Percentiles rank a stretch among this genome's conserved stretches.
These are phyloP conservation scores for Flexamia atlantica DNA, from an alignment of 2,888 invertebrate genomes.

Conservation along the genomic window DNA sequence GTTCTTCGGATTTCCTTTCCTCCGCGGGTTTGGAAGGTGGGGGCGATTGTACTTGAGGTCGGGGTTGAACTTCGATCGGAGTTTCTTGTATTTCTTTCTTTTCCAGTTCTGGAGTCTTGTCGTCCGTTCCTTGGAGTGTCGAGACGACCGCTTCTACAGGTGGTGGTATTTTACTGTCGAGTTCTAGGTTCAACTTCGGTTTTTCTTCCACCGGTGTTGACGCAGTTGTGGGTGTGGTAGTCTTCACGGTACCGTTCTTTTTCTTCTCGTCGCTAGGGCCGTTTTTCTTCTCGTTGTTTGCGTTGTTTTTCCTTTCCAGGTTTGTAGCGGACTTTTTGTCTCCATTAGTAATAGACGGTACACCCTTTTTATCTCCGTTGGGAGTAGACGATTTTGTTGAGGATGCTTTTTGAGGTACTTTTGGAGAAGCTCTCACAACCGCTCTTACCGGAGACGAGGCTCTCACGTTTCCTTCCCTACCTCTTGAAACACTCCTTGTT, in stretches of 20 bases:
- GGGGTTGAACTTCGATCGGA: constrained; percentile 8
- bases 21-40: constrained; percentile 10
- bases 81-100: constrained; percentile 41
- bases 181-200: constrained; percentile 18
- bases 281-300: constrained; percentile 53
- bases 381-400: neutral
- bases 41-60: neutral
- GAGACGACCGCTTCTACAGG: constrained; percentile 47
- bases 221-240: constrained; percentile 50
- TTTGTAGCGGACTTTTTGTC: constrained; percentile 33
- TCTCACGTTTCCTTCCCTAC: constrained; percentile 17
- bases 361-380: constrained; percentile 11
- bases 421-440: constrained; percentile 39
- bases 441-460: constrained; percentile 27
- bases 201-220: constrained; percentile 45
- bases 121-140: constrained; percentile 8
- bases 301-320: constrained; percentile 64
- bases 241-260: constrained; percentile 4
- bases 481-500: constrained; percentile 9
- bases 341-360: constrained; percentile 29
- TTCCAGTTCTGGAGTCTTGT: constrained; percentile 43
- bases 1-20: constrained; percentile 5
- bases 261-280: neutral
- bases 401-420: neutral
- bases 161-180: constrained; percentile 19